Conservation (phyloP, 2,113 vertebrate genomes). For the Anoura caudifer region DNA sequence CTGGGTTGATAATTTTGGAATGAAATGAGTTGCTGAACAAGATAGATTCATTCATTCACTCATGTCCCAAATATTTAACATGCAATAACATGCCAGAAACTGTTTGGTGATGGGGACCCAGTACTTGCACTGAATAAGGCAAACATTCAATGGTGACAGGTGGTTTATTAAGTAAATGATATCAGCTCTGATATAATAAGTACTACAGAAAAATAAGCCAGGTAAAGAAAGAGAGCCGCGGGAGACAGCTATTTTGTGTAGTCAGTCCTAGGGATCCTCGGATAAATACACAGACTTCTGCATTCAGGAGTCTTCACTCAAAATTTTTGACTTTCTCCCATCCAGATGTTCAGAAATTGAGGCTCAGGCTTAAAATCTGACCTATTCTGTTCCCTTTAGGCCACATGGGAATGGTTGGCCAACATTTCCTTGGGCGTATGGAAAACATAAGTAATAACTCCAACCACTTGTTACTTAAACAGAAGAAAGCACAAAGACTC, state of each 20-base stretch:
- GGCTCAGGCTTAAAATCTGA: not conserved
- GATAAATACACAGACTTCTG: not conserved
- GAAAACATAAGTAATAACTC: not conserved
- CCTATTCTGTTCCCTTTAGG: not conserved
- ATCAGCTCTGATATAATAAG: not conserved
- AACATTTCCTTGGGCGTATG: not conserved
- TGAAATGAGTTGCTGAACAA: not conserved
- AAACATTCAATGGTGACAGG: not conserved
- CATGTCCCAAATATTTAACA: not conserved
- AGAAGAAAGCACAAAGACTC: not conserved
- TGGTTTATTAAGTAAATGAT: not conserved
- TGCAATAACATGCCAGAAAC: not conserved
- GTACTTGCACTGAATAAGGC: not conserved
- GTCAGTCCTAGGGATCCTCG: not conserved
- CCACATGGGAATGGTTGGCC: not conserved
- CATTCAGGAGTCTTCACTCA: not conserved
- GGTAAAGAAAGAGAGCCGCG: not conserved
- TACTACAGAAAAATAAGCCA: not conserved
- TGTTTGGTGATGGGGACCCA: not conserved
- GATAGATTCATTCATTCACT: not conserved
- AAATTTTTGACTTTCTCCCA: not conserved
- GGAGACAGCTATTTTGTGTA: not conserved
- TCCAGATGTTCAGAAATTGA: not conserved
- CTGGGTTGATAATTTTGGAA: not conserved
- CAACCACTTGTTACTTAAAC: conserved; percentile 21